Base-by-base conservation (phyloP, 1,140 invertebrate species). In the Akabosia matsudoensis region DNA sequence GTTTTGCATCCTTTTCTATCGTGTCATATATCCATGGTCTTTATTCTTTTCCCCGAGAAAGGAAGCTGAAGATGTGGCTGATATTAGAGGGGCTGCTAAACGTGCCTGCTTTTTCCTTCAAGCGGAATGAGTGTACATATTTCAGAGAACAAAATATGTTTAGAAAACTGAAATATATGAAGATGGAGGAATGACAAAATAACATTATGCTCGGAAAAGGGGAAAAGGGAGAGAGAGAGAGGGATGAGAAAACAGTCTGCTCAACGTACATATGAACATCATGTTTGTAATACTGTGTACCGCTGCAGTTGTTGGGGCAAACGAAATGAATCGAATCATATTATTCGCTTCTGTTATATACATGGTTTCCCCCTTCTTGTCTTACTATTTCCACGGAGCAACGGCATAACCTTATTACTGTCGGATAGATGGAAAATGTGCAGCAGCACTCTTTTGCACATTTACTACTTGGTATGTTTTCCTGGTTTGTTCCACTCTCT, bases 11-110 rank as follows among this genome's bases (percentile, higher is more conserved):
- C 37, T 45, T 10, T 45, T 18, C 37, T 45, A 10, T 45, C 37
- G 7, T 45, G 37, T n/a, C n/a, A n/a, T n/a, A n/a, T 22, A 67
- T 67, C 61, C 31, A 10, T 56, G 7, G 10, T 56, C 22, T 7
- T 56, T 56, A 7, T 67, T 67, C 28, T 67, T 28, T 67, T 67
- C 61, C 61, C 61, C 37, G 70, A 72, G 70, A 72, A 72, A 72
- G 70, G 31, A 72, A 72, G 33, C 26, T 30, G 67, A 28, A 64
- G 28, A 64, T 64, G 56, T n/a, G 4, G 4, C 56, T 64, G n/a
- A n/a, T 52, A 14, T 52, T n/a, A 52, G n/a, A 52, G 13, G 13
- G 13, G 45, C 45, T n/a, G n/a, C n/a, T n/a, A n/a, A n/a, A n/a
- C 37, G 37, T 45, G n/a, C n/a, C n/a, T 45, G 37, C 37, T 45